Percentiles rank a stretch among this genome's conserved stretches.
Conservation (phyloP, 2,888 invertebrate genomes). For the Nemotelus pantherinus region DNA sequence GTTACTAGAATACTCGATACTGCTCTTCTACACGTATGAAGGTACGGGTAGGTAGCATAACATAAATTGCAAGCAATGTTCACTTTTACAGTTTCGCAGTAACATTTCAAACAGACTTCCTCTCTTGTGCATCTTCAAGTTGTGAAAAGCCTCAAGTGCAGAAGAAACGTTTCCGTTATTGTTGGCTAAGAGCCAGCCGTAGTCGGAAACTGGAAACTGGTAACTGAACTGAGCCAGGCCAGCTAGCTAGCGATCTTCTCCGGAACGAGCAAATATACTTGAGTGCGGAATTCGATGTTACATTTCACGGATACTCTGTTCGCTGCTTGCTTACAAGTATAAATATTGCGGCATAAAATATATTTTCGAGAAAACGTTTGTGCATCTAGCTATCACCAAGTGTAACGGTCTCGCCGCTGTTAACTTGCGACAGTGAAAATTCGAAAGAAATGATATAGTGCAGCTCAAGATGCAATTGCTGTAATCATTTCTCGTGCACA, state of each 20-base stretch:
- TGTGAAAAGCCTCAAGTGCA: constrained; percentile 34
- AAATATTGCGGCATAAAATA: not conserved
- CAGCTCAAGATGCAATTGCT: constrained; percentile 13
- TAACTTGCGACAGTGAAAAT: constrained; percentile 13
- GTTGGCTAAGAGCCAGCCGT: constrained; percentile 24
- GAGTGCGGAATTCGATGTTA: constrained; percentile 2
- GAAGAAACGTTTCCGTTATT: constrained; percentile 17
- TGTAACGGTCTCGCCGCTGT: not conserved
- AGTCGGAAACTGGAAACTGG: not conserved
- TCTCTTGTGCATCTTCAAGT: constrained; percentile 22
- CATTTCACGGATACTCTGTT: constrained; percentile 17
- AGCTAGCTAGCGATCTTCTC: not conserved
- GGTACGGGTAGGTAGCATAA: not conserved
- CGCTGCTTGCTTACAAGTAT: not conserved
- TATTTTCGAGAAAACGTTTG: not conserved
- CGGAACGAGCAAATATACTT: not conserved
- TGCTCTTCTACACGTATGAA: too few species aligned
- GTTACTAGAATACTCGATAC: too few species aligned
- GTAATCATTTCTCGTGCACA: constrained; percentile 12
- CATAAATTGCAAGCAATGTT: constrained; percentile 3
- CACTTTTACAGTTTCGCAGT: constrained; percentile 13
- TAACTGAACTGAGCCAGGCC: not conserved
- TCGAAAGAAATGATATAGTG: constrained; percentile 5
- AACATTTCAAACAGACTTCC: constrained; percentile 25
- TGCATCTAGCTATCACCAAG: not conserved